These are phyloP conservation scores for Pyrrhopygopsis socrates DNA, from an alignment of 2,888 invertebrate genomes.

Conservation along the genomic window DNA sequence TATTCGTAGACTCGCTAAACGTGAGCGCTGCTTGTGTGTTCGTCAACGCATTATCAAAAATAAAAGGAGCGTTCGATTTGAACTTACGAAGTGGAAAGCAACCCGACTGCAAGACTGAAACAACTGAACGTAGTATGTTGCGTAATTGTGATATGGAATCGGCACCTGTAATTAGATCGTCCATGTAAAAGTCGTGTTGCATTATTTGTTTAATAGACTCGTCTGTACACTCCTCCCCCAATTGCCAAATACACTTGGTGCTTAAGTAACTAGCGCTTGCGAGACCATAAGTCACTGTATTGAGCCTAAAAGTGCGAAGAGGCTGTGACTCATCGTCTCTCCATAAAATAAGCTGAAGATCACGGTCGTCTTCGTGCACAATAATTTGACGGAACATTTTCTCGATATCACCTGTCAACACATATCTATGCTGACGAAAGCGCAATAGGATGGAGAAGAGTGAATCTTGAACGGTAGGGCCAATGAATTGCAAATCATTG, in stretches of 20 bases:
- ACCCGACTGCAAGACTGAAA: conserved; percentile 13
- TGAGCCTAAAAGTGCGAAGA: conserved; percentile 33
- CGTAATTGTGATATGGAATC: conserved; percentile 1
- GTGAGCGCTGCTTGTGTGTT: neutral
- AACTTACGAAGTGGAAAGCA: conserved; percentile 37
- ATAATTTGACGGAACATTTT: conserved; percentile 73
- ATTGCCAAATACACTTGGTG: conserved; percentile 47
- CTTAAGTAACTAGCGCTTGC: conserved; percentile 59
- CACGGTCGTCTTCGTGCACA: conserved; percentile 38
- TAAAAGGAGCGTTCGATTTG: conserved; percentile 36
- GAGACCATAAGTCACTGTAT: conserved; percentile 54
- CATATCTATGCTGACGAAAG: conserved; percentile 61
- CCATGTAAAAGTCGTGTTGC: conserved; percentile 18
- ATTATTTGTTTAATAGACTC: conserved; percentile 28
- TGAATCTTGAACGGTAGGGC: conserved; percentile 70
- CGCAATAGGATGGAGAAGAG: conserved; percentile 69
- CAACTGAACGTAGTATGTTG: neutral
- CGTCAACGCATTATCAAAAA: neutral
- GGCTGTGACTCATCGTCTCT: conserved; percentile 52
- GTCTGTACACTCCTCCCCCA: conserved; percentile 52
- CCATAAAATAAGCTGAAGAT: conserved; percentile 71
- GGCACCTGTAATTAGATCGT: conserved; percentile 8
- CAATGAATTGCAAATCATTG: conserved; percentile 75
- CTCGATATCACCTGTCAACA: conserved; percentile 71
- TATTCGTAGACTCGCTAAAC: conserved; percentile 2